Evolutionary conservation across 2,888 invertebrate species (phyloP).

Genomic region (Mimumesa dahlbomi): DNA sequence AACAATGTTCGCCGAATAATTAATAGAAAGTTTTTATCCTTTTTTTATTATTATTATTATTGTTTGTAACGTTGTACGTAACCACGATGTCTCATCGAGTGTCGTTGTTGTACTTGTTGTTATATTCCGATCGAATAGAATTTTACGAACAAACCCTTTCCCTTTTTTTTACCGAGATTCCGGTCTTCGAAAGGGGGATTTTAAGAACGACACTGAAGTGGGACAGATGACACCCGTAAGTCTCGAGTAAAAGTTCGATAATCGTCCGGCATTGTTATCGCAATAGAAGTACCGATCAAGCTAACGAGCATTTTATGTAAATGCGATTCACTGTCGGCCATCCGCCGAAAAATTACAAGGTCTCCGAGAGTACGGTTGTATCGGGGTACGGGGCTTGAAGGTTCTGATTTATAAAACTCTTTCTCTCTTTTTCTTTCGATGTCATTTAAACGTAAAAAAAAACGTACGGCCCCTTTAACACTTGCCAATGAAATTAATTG

Average conservation of each 20-base stretch:
- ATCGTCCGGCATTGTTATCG: constrained; percentile 43
- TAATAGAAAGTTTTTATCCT: too few relatives aligned
- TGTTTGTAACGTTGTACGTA: too few relatives aligned
- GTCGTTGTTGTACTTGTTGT: constrained; percentile 20
- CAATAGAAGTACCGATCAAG: constrained; percentile 24
- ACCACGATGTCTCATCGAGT: too few relatives aligned
- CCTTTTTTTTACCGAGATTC: background rate
- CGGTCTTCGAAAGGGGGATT: constrained; percentile 9
- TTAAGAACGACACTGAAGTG: constrained; percentile 8
- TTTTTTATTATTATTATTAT: too few relatives aligned
- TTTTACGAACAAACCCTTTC: constrained; percentile 16
- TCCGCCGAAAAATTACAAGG: background rate
- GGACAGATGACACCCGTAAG: constrained; percentile 12
- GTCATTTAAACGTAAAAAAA: too few relatives aligned
- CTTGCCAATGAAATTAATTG: too few relatives aligned
- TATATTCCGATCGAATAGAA: background rate
- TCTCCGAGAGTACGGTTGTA: background rate
- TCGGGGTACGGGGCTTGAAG: background rate
- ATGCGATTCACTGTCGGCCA: constrained; percentile 33
- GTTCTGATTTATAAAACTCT: background rate
- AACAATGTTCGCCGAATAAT: too few relatives aligned
- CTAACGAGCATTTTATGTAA: constrained; percentile 58
- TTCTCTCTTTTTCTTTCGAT: too few relatives aligned
- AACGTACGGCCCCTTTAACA: too few relatives aligned
- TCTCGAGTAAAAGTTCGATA: constrained; percentile 27